Conservation (phyloP, 2,888 invertebrate genomes). For the Fragum fragum region DNA sequence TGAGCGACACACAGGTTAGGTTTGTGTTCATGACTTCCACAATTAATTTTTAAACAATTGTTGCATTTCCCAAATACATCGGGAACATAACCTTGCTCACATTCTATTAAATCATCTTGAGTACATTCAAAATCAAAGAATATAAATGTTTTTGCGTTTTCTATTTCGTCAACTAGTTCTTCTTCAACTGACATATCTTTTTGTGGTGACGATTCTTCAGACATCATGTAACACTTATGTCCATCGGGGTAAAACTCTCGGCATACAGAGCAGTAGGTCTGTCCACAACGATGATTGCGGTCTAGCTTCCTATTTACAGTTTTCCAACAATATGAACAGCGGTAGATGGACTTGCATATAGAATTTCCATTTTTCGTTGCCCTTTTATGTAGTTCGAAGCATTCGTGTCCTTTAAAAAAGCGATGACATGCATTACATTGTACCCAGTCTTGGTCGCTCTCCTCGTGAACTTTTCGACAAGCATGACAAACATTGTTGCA, state of each 20-base stretch:
- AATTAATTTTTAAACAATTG: conserved; percentile 32
- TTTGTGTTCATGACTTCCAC: conserved; percentile 38
- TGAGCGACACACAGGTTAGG: conserved; percentile 55
- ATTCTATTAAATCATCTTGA: conserved; percentile 35
- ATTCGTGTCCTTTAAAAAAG: conserved; percentile 28
- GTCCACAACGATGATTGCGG: conserved; percentile 17
- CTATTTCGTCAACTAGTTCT: conserved; percentile 16
- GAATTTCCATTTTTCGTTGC: conserved; percentile 15
- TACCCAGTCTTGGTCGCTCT: not conserved
- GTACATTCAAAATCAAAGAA: conserved; percentile 47
- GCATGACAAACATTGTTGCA: conserved; percentile 32
- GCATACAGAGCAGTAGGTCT: conserved; percentile 19
- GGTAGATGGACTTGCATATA: conserved; percentile 19
- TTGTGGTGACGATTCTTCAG: not conserved
- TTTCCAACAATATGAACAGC: conserved; percentile 37
- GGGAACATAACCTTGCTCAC: conserved; percentile 24
- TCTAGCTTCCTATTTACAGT: conserved; percentile 24
- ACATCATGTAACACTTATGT: conserved; percentile 31
- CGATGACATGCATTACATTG: conserved; percentile 25
- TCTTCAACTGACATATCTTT: conserved; percentile 19
- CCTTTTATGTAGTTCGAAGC: conserved; percentile 34
- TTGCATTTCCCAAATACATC: conserved; percentile 22
- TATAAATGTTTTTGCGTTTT: conserved; percentile 29
- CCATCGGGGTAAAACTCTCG: conserved; percentile 9
- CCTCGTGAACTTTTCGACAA: conserved; percentile 18